Base-by-base conservation (phyloP, 2,113 vertebrate species). In the Pelmatolapia mariae region DNA sequence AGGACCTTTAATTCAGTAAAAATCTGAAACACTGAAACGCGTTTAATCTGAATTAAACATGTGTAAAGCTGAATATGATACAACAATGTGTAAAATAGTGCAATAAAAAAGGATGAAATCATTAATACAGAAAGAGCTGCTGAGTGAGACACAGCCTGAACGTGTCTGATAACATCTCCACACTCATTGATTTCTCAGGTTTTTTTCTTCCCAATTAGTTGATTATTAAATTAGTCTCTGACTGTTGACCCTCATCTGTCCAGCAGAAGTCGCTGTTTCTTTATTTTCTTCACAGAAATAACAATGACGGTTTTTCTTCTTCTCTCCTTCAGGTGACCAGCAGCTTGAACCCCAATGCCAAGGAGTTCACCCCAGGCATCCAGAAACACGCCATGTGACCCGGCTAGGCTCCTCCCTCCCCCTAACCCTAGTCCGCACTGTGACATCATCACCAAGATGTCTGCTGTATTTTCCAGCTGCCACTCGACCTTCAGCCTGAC, bases 331-430 rank as follows among this genome's bases (percentile, higher is more conserved):
- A 98, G 98, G 94, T 97, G 84, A 97, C 97, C 96, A 98, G 98
- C 96, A 98, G 97, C 81, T 97, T 98, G 95, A 98, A 98, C 95
- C 98, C 98, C 92, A 98, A 98, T 59, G 98, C 98, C 95, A 98
- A 98, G 97, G 98, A 98, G 95, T 98, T 98, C 96, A 97, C 98
- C 94, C 98, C 98, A 84, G 98, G 98, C 82, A 97, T 98, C 88
- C 87, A 94, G 96, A 98, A 98, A 95, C 98, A 98, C 94, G 3
- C 97, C 96, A 97, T 97, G 97, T 95, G 97, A 96, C 96, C 96
- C 96, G 95, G 90, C 95, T 94, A 91, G 96, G 79, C 73, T 18
- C 85, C 52, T 10, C 71, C 83, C 45, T 3, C 38, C 26, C 1
- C 22, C 71, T 3, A 76, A 76, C 97, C 96, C 94, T 96, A 96